Conservation (phyloP, 2,113 vertebrate species). For the Paramormyrops kingsleyae region DNA sequence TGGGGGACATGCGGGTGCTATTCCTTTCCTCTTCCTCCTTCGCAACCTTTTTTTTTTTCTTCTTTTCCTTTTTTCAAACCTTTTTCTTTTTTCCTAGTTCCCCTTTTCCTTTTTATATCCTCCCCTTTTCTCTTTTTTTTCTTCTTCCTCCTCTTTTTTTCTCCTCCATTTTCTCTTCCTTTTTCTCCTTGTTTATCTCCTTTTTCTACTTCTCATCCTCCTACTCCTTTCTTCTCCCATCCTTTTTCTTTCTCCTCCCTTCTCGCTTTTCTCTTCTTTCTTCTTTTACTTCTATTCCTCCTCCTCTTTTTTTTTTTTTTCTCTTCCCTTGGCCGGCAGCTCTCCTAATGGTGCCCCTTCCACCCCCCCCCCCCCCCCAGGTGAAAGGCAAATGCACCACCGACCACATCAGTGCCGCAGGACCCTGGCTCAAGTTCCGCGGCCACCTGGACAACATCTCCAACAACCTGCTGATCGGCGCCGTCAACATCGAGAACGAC, state of each 20-base stretch:
- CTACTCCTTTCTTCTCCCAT: neutral
- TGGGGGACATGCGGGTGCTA: constrained; percentile 78
- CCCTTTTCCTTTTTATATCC: neutral
- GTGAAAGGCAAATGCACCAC: constrained; percentile 98
- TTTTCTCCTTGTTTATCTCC: no score
- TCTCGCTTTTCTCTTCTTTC: neutral
- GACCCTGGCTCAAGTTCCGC: constrained; percentile 96
- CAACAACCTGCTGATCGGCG: constrained; percentile 92
- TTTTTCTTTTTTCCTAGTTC: neutral
- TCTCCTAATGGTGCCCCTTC: neutral
- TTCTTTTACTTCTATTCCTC: neutral
- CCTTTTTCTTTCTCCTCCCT: neutral
- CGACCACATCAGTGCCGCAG: constrained; percentile 93
- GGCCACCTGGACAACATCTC: constrained; percentile 98
- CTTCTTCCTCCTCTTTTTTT: neutral
- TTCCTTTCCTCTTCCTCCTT: neutral
- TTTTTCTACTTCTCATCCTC: neutral
- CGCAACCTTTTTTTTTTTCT: neutral
- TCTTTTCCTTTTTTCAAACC: neutral
- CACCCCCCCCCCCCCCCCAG: constrained; percentile 43
- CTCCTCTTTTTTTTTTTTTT: neutral
- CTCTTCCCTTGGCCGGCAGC: neutral
- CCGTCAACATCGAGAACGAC: constrained; percentile 85
- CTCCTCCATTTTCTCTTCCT: neutral
- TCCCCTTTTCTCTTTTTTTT: neutral